Evolutionary conservation across 2,113 vertebrate species (phyloP).

Genomic region (Gymnocephalus cernua): DNA sequence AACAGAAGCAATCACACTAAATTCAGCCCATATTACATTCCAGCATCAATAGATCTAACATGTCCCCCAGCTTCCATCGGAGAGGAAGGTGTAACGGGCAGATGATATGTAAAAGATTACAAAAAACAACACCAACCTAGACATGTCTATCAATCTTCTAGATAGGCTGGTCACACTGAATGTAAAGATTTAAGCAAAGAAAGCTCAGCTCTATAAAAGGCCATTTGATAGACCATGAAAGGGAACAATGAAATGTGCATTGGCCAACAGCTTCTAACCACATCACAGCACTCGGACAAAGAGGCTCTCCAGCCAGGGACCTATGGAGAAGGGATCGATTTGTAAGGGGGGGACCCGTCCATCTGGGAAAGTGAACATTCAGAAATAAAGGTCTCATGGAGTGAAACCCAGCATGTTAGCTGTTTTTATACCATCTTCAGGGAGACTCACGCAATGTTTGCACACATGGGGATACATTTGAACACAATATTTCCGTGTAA

Average conservation of each 20-base stretch:
- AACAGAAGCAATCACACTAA: constrained; percentile 21
- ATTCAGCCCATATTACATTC: constrained; percentile 28
- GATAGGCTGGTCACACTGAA: constrained; percentile 28
- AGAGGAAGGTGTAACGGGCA: constrained; percentile 7
- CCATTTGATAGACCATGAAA: constrained; percentile 56
- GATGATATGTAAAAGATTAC: constrained; percentile 41
- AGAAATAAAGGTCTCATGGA: constrained; percentile 44
- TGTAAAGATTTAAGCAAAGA: constrained; percentile 40
- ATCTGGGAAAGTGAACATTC: constrained; percentile 65
- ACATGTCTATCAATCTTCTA: constrained; percentile 39
- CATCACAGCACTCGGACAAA: constrained; percentile 53
- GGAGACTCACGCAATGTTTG: constrained; percentile 20
- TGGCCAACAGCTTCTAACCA: constrained; percentile 46
- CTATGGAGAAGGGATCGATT: constrained; percentile 22
- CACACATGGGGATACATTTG: not conserved
- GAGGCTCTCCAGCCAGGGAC: constrained; percentile 33
- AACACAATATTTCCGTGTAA: constrained; percentile 13
- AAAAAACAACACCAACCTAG: constrained; percentile 43
- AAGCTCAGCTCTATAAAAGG: constrained; percentile 48
- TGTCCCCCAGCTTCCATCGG: constrained; percentile 24
- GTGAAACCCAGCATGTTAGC: constrained; percentile 43
- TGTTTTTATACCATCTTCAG: constrained; percentile 27
- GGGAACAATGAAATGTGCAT: constrained; percentile 46
- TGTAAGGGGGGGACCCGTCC: constrained; percentile 44
- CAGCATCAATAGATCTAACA: constrained; percentile 44